Base-by-base conservation (phyloP, 2,113 vertebrate species). In the Corythornis madagascariensis region DNA sequence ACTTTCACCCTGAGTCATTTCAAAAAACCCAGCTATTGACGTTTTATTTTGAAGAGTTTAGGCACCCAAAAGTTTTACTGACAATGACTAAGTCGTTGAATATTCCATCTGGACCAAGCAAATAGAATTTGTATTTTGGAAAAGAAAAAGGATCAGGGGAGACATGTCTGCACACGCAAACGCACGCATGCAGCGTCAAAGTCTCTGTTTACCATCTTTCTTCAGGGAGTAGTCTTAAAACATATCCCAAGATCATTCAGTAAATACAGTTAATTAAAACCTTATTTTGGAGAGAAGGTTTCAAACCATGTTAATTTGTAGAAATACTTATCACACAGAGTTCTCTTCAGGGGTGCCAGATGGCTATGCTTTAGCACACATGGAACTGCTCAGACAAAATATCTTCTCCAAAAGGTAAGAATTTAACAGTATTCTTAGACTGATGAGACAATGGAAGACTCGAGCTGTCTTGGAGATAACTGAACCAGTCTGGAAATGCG, bases 371-470 rank as follows among this genome's bases (percentile, higher is more conserved):
- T 92, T 80, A 91, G 67, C 79, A 94, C 76, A 96, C 95, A 93
- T 95, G 94, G 86, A 96, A 74, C 74, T 79, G 90, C 40, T 93
- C 85, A 95, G 91, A 89, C 82, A 74, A 93, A 96, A 91, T 83
- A 72, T 45, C 81, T 96, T 76, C 76, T 96, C 73, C 83, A 87
- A 90, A 95, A 97, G 90, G 81, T 95, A 92, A 69, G 64, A 47
- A 81, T 94, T 88, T 71, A 55, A 90, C 71, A 82, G 16, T 85
- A 60, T 55, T n/a, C n/a, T 78, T 84, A 93, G 55, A 24, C 56
- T 91, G 48, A 80, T 92, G 89, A 95, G 19, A 67, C 40, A 84
- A 55, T 10, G 80, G 64, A 87, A 83, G 52, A 95, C 80, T 83
- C 28, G 70, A 18, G 50, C 53, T 84, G 60, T 79, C 57, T 65